Evolutionary conservation across 1,140 invertebrate species (phyloP).

Genomic region (Thalassaphorura encarpata): DNA sequence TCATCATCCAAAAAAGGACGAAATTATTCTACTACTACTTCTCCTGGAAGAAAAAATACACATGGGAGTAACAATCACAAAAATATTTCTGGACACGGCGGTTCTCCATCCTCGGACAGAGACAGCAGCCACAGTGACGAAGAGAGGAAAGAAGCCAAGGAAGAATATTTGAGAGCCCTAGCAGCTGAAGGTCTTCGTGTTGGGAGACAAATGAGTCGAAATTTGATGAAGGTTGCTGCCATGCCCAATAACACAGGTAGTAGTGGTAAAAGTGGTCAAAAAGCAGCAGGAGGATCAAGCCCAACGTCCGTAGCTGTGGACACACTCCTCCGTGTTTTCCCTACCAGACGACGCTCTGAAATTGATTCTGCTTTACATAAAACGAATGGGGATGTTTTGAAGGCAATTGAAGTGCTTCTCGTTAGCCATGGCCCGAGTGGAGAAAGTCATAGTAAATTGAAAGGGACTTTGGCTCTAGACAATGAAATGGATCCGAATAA

Average conservation of each 20-base stretch:
- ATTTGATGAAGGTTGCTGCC: too few species aligned
- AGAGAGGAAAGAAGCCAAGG: conserved; percentile 5
- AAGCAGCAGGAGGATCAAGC: conserved; percentile 6
- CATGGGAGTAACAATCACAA: too few species aligned
- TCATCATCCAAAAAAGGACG: too few species aligned
- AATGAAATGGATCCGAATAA: conserved; percentile 21
- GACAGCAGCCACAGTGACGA: neutral
- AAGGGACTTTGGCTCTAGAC: conserved; percentile 23
- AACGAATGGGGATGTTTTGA: conserved; percentile 69
- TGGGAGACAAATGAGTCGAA: conserved; percentile 24
- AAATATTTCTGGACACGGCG: too few species aligned
- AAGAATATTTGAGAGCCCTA: conserved; percentile 26
- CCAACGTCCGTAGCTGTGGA: conserved; percentile 43
- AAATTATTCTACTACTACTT: neutral
- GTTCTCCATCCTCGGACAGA: neutral
- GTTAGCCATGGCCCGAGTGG: neutral
- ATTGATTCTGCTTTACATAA: conserved; percentile 66
- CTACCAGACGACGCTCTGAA: conserved; percentile 65
- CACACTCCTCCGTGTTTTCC: conserved; percentile 68
- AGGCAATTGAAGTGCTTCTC: conserved; percentile 73
- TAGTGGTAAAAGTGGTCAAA: neutral
- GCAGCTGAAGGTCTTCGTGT: conserved; percentile 26
- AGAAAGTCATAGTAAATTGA: neutral
- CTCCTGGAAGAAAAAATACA: too few species aligned
- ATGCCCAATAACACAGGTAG: neutral